Evolutionary conservation across 2,113 vertebrate genomes (phyloP).

Genomic region (Scolopax mira): DNA sequence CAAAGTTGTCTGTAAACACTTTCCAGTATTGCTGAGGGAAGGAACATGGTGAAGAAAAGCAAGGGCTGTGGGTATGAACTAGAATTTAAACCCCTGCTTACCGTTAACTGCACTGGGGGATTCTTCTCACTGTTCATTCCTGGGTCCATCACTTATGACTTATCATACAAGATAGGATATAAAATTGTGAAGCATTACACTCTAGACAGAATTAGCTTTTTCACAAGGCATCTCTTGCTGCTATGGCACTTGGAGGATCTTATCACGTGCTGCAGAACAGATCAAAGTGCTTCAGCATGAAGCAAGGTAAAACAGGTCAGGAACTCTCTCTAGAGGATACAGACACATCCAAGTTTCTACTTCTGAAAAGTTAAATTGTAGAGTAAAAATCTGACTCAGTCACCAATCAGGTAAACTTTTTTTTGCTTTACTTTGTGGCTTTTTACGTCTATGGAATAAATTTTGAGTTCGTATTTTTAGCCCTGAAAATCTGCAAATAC

Average conservation of each 20-base stretch:
- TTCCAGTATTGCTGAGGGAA: background rate
- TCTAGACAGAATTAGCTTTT: background rate
- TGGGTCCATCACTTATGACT: background rate
- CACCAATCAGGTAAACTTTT: background rate
- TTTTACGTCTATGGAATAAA: background rate
- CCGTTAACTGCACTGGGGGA: background rate
- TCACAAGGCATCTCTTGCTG: background rate
- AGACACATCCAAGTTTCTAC: background rate
- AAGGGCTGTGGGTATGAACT: background rate
- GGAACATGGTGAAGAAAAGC: background rate
- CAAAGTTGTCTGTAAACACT: background rate
- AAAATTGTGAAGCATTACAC: background rate
- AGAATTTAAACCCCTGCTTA: background rate
- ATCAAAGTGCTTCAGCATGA: background rate
- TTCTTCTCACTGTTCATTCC: background rate
- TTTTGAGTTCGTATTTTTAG: background rate
- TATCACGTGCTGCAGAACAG: background rate
- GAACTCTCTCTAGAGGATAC: background rate
- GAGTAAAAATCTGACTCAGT: background rate
- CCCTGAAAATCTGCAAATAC: background rate
- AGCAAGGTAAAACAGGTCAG: conserved; percentile 33
- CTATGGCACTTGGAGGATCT: background rate
- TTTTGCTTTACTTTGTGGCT: background rate
- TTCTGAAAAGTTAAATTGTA: background rate
- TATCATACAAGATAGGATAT: background rate